phyloP scores from a whole-genome alignment of 2,113 vertebrate species.

The Rhea pennata region DNA sequence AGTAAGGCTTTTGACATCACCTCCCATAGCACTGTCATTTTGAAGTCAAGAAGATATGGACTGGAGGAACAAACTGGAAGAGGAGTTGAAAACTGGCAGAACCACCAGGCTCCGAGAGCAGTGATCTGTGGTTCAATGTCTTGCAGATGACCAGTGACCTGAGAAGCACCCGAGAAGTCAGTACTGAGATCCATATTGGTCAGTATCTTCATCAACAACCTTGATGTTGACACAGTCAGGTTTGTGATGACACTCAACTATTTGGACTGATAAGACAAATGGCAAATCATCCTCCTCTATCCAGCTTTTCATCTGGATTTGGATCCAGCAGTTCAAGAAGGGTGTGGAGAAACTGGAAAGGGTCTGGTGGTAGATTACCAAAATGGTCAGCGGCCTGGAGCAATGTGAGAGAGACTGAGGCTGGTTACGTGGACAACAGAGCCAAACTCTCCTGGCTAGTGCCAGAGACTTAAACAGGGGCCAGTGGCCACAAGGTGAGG shows the following conservation, averaged over 20 bases:
- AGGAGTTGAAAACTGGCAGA: not conserved
- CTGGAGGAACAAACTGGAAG: not conserved
- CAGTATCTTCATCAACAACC: not conserved
- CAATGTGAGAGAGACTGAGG: not conserved
- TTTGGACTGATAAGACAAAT: not conserved
- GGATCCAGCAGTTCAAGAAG: not conserved
- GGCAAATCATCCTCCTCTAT: not conserved
- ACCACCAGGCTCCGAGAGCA: not conserved
- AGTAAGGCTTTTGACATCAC: not conserved
- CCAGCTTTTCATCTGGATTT: not conserved
- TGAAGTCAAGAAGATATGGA: not conserved
- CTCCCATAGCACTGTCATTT: not conserved
- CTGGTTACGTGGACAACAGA: not conserved
- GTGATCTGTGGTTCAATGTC: not conserved
- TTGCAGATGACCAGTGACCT: not conserved
- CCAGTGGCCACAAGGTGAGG: not conserved
- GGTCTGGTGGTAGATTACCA: not conserved
- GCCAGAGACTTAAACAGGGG: not conserved
- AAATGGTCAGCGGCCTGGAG: not conserved
- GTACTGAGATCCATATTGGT: not conserved
- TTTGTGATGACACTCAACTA: not conserved
- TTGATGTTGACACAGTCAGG: not conserved
- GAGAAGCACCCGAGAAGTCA: not conserved
- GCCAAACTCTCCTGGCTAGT: not conserved
- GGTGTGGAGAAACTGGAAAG: not conserved